phyloP scores from a whole-genome alignment of 2,113 vertebrate genomes.

The Stomatorhinus ivindoensis region DNA sequence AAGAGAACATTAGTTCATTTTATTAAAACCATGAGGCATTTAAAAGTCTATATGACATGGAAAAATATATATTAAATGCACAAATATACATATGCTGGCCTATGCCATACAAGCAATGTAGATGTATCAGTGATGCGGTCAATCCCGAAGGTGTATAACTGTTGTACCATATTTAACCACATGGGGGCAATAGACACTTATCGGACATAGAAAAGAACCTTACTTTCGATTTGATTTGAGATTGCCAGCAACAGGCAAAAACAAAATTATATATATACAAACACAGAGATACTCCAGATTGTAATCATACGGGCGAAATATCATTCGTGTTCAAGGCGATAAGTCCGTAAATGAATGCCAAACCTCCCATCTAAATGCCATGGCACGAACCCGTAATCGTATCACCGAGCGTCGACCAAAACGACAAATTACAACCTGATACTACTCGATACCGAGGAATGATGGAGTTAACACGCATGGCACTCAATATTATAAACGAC shows the following conservation, averaged over 20 bases:
- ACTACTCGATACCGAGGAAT: not conserved
- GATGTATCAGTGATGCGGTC: not conserved
- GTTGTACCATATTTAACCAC: slow-evolving; percentile 41
- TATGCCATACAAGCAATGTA: not conserved
- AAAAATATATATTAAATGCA: not conserved
- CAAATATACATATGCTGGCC: not conserved
- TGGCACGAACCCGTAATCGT: not conserved
- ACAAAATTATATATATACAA: slow-evolving; percentile 35
- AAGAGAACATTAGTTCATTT: not conserved
- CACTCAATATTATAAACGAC: not conserved
- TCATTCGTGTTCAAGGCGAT: not conserved
- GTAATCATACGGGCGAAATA: not conserved
- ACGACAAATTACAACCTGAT: not conserved
- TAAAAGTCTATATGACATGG: not conserved
- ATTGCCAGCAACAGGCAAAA: slow-evolving; percentile 39
- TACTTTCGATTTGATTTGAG: slow-evolving; percentile 24
- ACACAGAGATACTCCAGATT: slow-evolving; percentile 19
- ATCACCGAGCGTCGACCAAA: not conserved
- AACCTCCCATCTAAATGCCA: not conserved
- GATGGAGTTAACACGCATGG: not conserved
- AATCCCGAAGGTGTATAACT: not conserved
- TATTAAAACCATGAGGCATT: not conserved
- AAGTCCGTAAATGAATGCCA: slow-evolving; percentile 1
- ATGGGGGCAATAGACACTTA: slow-evolving; percentile 62
- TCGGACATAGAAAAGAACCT: slow-evolving; percentile 19